A percentile compares a stretch with the other conserved stretches of the same genome.
Conservation (phyloP, 1,140 invertebrate species). For the Parasteatoda tepidariorum region DNA sequence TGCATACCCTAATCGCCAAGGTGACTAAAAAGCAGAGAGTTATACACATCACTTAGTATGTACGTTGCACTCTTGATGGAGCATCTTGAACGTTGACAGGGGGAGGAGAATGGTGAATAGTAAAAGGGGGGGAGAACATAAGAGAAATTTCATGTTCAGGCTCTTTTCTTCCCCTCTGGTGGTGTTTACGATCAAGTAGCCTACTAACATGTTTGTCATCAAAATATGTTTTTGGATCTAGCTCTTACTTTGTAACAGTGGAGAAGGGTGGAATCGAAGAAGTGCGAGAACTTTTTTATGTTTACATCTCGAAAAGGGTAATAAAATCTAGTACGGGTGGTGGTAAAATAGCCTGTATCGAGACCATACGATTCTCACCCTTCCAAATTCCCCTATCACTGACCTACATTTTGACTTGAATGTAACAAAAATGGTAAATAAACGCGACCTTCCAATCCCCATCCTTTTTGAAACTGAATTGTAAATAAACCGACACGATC, state of each 20-base stretch:
- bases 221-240: conserved; percentile 25
- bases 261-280: neutral
- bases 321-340: neutral
- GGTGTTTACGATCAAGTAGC: conserved; percentile 26
- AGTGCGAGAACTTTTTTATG: neutral
- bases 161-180: neutral
- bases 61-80: too few species aligned
- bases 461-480: neutral
- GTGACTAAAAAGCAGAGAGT: too few species aligned
- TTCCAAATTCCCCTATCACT: neutral
- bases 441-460: neutral
- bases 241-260: neutral
- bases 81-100: conserved; percentile 4
- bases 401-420: neutral
- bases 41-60: too few species aligned
- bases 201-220: conserved; percentile 15
- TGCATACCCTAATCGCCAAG: too few species aligned
- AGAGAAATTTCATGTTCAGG: neutral
- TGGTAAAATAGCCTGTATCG: neutral
- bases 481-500: too few species aligned
- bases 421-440: neutral
- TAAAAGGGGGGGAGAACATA: neutral
- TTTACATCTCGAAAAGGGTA: conserved; percentile 26
- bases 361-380: neutral
- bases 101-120: neutral